Evolutionary conservation across 2,113 vertebrate species (phyloP).

Genomic region (Psittacara wagleri): DNA sequence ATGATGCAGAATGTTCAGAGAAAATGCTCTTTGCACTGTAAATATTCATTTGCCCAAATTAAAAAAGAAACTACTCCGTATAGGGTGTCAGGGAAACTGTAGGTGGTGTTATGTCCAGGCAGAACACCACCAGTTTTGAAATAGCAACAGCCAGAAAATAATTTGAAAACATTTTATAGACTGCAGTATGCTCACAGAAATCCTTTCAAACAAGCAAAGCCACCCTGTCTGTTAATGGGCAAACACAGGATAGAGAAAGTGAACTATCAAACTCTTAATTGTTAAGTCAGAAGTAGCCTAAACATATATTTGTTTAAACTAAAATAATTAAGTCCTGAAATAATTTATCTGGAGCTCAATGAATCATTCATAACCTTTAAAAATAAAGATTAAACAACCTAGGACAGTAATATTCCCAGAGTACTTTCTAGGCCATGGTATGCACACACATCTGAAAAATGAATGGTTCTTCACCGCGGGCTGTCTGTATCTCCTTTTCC

Average conservation of each 20-base stretch:
- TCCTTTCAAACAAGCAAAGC: background rate
- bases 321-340: background rate
- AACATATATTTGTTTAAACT: background rate
- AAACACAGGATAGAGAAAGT: background rate
- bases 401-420: background rate
- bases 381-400: background rate
- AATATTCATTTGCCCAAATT: background rate
- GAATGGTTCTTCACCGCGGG: accelerated
- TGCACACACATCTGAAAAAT: background rate
- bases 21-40: background rate
- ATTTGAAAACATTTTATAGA: background rate
- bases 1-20: background rate
- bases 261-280: background rate
- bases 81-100: background rate
- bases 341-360: background rate
- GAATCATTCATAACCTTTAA: background rate
- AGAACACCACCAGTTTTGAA: background rate
- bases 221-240: background rate
- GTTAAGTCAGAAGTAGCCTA: background rate
- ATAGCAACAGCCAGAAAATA: background rate
- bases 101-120: background rate
- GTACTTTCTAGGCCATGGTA: background rate
- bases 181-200: background rate
- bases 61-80: background rate
- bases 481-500: background rate